Evolutionary conservation across 1,140 invertebrate genomes (phyloP).

Genomic region (Trissolcus basalis): DNA sequence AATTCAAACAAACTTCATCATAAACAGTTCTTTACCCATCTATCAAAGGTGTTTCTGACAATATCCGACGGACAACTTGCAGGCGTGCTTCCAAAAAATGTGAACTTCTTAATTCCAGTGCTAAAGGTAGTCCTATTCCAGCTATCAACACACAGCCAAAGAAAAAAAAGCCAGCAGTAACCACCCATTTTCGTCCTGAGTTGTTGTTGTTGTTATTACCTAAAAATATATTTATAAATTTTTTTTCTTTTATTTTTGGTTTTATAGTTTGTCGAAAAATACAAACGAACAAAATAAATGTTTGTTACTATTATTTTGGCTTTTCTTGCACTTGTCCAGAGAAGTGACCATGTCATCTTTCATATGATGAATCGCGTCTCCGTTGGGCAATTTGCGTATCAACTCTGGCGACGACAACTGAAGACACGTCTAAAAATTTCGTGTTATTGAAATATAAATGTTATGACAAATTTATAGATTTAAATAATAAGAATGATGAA

Average conservation of each 20-base stretch:
- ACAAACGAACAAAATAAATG: neutral
- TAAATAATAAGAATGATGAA: no score
- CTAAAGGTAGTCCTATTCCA: constrained; percentile 77
- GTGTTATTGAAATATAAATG: no score
- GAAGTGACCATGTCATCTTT: constrained; percentile 48
- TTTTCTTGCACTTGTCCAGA: constrained; percentile 45
- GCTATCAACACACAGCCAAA: constrained; percentile 72
- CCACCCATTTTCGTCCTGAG: constrained; percentile 66
- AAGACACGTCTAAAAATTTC: constrained; percentile 72
- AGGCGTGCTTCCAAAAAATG: constrained; percentile 78
- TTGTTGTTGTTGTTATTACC: constrained; percentile 23
- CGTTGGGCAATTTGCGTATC: constrained; percentile 73
- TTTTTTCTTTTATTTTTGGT: no score
- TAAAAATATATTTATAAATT: no score
- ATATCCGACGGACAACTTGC: constrained; percentile 77
- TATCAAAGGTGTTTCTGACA: constrained; percentile 78
- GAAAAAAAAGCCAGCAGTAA: constrained; percentile 71
- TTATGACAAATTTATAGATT: no score
- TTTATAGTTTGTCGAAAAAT: no score
- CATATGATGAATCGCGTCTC: constrained; percentile 67
- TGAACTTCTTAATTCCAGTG: constrained; percentile 78
- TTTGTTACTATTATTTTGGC: constrained; percentile 25
- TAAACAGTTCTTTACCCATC: constrained; percentile 75
- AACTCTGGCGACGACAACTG: constrained; percentile 73
- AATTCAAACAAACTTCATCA: no score